Conservation (phyloP, 2,888 invertebrate genomes). For the Urechis unicinctus region DNA sequence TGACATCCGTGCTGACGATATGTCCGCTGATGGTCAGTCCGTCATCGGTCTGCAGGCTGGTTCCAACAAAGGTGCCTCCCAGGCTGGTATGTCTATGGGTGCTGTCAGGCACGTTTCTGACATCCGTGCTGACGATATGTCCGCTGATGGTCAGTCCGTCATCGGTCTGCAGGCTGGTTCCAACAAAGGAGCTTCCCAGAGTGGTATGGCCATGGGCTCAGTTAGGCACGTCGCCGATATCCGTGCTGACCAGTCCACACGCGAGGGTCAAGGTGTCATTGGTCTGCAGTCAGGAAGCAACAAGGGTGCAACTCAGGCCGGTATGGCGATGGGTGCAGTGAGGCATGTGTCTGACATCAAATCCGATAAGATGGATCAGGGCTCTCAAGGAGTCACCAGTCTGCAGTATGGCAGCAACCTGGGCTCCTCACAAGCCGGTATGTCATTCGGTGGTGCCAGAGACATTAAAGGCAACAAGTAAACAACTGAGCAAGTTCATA, state of each 20-base stretch:
- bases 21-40: constrained; percentile 30
- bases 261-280: constrained; percentile 34
- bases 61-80: constrained; percentile 42
- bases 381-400: constrained; percentile 35
- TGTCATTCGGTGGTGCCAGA: constrained; percentile 37
- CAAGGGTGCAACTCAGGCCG: constrained; percentile 27
- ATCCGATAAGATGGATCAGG: constrained; percentile 35
- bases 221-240: constrained; percentile 34
- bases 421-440: constrained; percentile 43
- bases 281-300: constrained; percentile 34
- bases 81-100: constrained; percentile 45
- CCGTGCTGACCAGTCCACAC: constrained; percentile 9
- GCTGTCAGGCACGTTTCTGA: constrained; percentile 42
- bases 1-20: constrained; percentile 40
- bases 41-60: constrained; percentile 42
- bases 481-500: not conserved
- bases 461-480: constrained; percentile 25
- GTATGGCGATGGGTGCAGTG: constrained; percentile 40
- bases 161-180: constrained; percentile 44
- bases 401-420: constrained; percentile 44
- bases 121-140: constrained; percentile 39
- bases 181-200: constrained; percentile 44
- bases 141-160: constrained; percentile 31
- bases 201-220: constrained; percentile 42
- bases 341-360: constrained; percentile 42